Evolutionary conservation across 2,113 vertebrate genomes (phyloP).

Genomic region (Platichthys flesus): DNA sequence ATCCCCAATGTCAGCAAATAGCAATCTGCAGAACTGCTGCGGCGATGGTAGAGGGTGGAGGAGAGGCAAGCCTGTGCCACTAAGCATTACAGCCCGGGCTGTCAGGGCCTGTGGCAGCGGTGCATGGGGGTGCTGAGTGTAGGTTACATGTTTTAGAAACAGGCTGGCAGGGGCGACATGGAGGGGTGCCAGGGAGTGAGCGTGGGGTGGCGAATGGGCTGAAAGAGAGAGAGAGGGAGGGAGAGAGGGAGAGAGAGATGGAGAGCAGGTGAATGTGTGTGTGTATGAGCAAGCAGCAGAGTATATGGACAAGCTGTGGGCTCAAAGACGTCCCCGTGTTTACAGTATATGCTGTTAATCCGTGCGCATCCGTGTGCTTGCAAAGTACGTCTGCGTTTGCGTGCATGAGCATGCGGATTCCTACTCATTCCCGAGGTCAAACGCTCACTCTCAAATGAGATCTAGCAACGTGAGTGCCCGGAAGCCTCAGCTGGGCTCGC

Average conservation of each 20-base stretch:
- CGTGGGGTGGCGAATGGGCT: conserved; percentile 13
- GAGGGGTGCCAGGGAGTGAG: conserved; percentile 48
- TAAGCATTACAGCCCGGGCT: conserved; percentile 66
- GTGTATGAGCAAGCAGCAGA: background rate
- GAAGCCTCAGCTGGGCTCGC: conserved; percentile 78
- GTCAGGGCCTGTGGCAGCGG: conserved; percentile 62
- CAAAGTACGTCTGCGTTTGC: conserved; percentile 40
- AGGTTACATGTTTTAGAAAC: conserved; percentile 77
- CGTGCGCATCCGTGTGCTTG: conserved; percentile 40
- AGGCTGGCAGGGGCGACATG: conserved; percentile 63
- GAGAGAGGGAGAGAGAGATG: background rate
- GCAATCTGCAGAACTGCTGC: conserved; percentile 69
- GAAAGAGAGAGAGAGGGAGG: background rate
- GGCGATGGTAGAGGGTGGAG: conserved; percentile 59
- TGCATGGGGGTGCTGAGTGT: conserved; percentile 52
- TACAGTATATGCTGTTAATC: conserved; percentile 37
- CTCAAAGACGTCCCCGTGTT: conserved; percentile 32
- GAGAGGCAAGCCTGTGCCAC: conserved; percentile 70
- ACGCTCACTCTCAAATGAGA: conserved; percentile 80
- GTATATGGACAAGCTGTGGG: conserved; percentile 12
- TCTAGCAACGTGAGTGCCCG: conserved; percentile 79
- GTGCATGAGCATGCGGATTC: conserved; percentile 63
- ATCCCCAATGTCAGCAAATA: conserved; percentile 78
- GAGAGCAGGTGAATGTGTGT: conserved; percentile 17
- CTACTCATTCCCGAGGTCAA: conserved; percentile 77